A percentile compares a stretch with the other conserved stretches of the same genome.
Evolutionary conservation across 1,140 invertebrate genomes (phyloP).

Genomic region (Polypedilum pembai): DNA sequence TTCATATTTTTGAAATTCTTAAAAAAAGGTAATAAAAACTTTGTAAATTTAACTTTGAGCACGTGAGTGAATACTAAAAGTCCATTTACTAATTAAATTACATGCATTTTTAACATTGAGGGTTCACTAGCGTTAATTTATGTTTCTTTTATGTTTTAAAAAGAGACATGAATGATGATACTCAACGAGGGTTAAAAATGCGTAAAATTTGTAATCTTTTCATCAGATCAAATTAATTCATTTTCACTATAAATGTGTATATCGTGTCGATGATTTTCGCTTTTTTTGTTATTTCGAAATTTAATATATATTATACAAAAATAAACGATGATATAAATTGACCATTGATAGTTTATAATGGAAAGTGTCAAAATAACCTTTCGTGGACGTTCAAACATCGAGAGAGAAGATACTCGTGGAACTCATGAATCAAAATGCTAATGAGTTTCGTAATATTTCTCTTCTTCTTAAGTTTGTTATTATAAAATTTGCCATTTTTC

Average conservation of each 20-base stretch:
- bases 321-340: constrained; percentile 2
- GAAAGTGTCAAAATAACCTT: constrained; percentile 2
- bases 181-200: constrained; percentile 6
- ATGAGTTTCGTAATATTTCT: background rate
- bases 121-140: no score
- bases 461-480: no score
- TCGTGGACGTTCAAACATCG: background rate
- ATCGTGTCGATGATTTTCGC: no score
- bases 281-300: no score
- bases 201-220: constrained; percentile 18
- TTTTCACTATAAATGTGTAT: background rate
- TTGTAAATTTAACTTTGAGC: background rate
- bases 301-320: no score
- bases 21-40: background rate
- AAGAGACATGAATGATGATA: background rate
- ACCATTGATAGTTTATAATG: constrained; percentile 12
- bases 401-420: background rate
- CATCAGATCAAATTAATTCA: constrained; percentile 18
- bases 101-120: constrained; percentile 13
- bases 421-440: constrained; percentile 17
- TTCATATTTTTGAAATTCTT: background rate
- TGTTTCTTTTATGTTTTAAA: background rate
- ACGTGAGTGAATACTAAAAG: background rate
- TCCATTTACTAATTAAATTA: constrained; percentile 19
- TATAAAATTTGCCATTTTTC: no score